These are phyloP conservation scores for Catocala sponsa DNA, from an alignment of 2,888 invertebrate genomes.

Conservation along the genomic window DNA sequence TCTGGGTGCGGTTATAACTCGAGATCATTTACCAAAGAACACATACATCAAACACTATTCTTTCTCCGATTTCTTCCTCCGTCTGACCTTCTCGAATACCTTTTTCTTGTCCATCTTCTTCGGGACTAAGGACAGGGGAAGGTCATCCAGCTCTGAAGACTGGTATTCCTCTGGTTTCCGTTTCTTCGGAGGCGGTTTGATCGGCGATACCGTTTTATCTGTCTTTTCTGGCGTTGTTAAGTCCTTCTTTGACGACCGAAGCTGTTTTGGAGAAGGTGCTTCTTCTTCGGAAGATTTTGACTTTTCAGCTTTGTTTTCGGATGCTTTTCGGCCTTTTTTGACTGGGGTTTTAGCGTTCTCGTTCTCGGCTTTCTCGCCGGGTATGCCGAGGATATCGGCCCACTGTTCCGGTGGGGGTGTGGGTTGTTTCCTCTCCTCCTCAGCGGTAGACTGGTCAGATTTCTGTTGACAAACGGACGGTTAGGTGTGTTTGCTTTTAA, in stretches of 20 bases:
- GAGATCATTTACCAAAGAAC: slow-evolving; percentile 67
- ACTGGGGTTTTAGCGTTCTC: slow-evolving; percentile 29
- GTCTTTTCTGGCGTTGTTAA: slow-evolving; percentile 57
- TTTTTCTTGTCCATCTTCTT: slow-evolving; percentile 70
- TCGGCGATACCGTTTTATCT: slow-evolving; percentile 53
- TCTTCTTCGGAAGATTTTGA: slow-evolving; percentile 59
- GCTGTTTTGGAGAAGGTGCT: slow-evolving; percentile 68
- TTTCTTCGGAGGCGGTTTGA: slow-evolving; percentile 76
- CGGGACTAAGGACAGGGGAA: slow-evolving; percentile 50
- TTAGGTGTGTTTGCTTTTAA: slow-evolving; percentile 29
- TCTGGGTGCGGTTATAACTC: slow-evolving; percentile 13
- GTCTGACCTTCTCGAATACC: slow-evolving; percentile 56
- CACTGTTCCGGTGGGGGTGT: slow-evolving; percentile 83
- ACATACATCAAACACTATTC: slow-evolving; percentile 83
- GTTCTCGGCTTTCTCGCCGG: slow-evolving; percentile 59
- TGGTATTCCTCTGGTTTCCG: slow-evolving; percentile 66
- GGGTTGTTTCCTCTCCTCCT: slow-evolving; percentile 78
- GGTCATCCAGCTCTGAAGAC: slow-evolving; percentile 62
- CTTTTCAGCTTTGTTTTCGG: slow-evolving; percentile 39
- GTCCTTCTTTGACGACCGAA: slow-evolving; percentile 76
- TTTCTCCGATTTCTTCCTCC: slow-evolving; percentile 77
- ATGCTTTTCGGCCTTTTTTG: slow-evolving; percentile 25
- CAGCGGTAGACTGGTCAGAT: slow-evolving; percentile 51
- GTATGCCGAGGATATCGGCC: slow-evolving; percentile 83
- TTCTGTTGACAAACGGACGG: slow-evolving; percentile 51